phyloP scores from a whole-genome alignment of 2,113 vertebrate species.

The Albula goreensis region DNA sequence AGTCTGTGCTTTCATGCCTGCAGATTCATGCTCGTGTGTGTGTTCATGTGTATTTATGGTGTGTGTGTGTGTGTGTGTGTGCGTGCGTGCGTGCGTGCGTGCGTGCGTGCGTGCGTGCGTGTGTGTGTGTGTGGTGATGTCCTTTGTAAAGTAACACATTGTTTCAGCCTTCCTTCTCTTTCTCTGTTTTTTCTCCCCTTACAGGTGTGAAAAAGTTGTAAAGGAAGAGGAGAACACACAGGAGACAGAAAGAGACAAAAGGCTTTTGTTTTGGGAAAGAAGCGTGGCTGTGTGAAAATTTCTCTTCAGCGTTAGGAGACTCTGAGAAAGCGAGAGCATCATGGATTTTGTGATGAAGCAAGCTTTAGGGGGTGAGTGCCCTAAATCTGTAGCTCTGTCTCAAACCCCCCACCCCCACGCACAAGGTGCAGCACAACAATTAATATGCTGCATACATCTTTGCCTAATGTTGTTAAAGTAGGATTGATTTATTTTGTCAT shows the following conservation, averaged over 20 bases:
- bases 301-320: slow-evolving; percentile 50
- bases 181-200: slow-evolving; percentile 1
- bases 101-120: neutral
- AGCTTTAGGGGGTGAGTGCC: slow-evolving; percentile 82
- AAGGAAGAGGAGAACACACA: neutral
- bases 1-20: too few relatives aligned
- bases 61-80: slow-evolving; percentile 8
- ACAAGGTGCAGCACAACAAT: too few relatives aligned
- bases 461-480: too few relatives aligned
- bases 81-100: neutral
- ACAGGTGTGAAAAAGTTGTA: slow-evolving; percentile 3
- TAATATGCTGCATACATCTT: too few relatives aligned
- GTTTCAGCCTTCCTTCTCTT: neutral
- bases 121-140: neutral
- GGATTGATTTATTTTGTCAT: too few relatives aligned
- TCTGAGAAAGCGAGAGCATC: slow-evolving; percentile 46
- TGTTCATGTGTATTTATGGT: too few relatives aligned
- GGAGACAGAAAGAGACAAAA: neutral
- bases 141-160: neutral
- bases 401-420: neutral
- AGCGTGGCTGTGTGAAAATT: slow-evolving; percentile 56
- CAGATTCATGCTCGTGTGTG: too few relatives aligned
- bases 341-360: slow-evolving; percentile 97
- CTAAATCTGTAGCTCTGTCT: neutral
- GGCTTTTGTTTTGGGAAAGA: slow-evolving; percentile 1